These are phyloP conservation scores for Heliocidaris tuberculata DNA, from an alignment of 35 echinoderm and acorn worm genomes.

Conservation along the genomic window DNA sequence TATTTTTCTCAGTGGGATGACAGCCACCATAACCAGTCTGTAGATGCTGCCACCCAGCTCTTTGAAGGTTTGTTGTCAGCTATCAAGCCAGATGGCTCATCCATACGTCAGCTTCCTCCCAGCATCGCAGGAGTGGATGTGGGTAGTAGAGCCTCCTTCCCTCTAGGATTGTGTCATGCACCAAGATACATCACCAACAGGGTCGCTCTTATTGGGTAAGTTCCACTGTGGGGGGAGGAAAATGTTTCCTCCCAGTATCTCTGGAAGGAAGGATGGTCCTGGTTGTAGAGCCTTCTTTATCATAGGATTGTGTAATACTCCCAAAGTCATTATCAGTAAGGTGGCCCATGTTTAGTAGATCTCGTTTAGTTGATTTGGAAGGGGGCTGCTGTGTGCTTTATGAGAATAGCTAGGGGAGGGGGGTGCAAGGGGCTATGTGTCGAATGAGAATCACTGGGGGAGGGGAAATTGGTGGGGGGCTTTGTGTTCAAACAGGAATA, in stretches of 20 bases:
- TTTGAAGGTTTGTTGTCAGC: constrained; percentile 67
- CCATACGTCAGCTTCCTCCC: constrained; percentile 88
- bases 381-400: no score
- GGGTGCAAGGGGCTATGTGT: no score
- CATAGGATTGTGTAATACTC: no score
- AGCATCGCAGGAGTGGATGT: constrained; percentile 74
- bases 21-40: constrained; percentile 60
- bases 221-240: background rate
- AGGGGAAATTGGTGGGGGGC: no score
- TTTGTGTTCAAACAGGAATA: no score
- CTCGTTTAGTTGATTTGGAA: no score
- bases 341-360: no score
- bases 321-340: no score
- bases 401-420: no score
- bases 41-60: constrained; percentile 64
- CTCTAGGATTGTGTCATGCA: constrained; percentile 89
- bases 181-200: constrained; percentile 85
- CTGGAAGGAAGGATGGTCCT: background rate
- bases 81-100: constrained; percentile 78
- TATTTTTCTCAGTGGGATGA: constrained; percentile 83
- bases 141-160: constrained; percentile 86
- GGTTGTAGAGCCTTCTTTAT: no score
- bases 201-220: constrained; percentile 96
- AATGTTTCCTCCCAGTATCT: background rate
- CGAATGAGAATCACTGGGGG: no score